A percentile compares a stretch with the other conserved stretches of the same genome.
Conservation (phyloP, 1,140 invertebrate species). For the Caenorhabditis elegans region WBcel235 BX284606.5:12991501-12992000, state of each 20-base stretch:
- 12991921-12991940: too few species aligned
- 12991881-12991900: too few species aligned
- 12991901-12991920: too few species aligned
- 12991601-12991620: background rate
- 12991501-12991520: constrained; percentile 15
- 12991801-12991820: constrained; percentile 78
- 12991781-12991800: constrained; percentile 88
- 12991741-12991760: constrained; percentile 67
- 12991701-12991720: background rate
- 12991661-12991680: constrained; percentile 73
- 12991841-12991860: too few species aligned
- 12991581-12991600: background rate
- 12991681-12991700: constrained; percentile 82
- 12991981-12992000: too few species aligned
- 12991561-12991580: background rate
- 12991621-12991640: constrained; percentile 72
- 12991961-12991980: too few species aligned
- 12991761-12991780: constrained; percentile 84
- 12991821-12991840: constrained; percentile 77
- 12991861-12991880: too few species aligned
- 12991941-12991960: too few species aligned
- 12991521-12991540: background rate
- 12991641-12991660: constrained; percentile 75
- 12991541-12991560: background rate
- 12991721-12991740: constrained; percentile 55